Conservation (phyloP, 1,140 invertebrate genomes). For the Aphidius gifuensis region DNA sequence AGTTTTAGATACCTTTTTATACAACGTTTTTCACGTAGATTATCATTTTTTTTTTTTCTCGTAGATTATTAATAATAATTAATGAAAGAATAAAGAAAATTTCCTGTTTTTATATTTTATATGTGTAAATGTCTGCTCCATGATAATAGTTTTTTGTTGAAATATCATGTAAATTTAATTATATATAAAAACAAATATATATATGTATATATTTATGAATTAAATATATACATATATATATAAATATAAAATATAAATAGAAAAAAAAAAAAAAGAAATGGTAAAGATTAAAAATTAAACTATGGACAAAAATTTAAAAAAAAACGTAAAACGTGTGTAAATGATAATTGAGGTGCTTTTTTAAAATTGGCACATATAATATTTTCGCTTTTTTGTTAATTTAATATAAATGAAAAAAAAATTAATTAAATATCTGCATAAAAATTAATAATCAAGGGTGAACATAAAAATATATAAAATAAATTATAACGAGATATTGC, state of each 20-base stretch:
- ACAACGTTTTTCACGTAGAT: neutral
- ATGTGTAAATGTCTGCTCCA: constrained; percentile 52
- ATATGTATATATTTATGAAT: neutral
- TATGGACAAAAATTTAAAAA: constrained; percentile 37
- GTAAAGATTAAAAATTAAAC: constrained; percentile 1
- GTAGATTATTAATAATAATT: constrained; percentile 19
- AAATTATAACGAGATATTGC: constrained; percentile 26
- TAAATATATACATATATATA: constrained; percentile 38
- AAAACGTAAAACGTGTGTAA: no score
- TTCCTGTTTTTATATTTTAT: constrained; percentile 50
- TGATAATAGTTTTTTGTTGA: constrained; percentile 49
- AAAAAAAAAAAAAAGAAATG: neutral
- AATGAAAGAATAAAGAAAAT: constrained; percentile 6
- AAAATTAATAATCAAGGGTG: constrained; percentile 23
- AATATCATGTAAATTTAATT: constrained; percentile 53
- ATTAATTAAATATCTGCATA: neutral
- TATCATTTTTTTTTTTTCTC: constrained; percentile 17
- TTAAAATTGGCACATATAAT: constrained; percentile 11
- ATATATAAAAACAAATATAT: neutral
- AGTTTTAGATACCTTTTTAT: constrained; percentile 15
- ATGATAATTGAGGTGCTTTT: constrained; percentile 26
- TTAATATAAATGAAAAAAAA: neutral
- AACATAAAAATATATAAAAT: constrained; percentile 26
- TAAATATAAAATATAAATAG: constrained; percentile 30
- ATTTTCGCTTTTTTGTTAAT: neutral